phyloP scores from a whole-genome alignment of 2,113 vertebrate genomes.

The Alligator mississippiensis region DNA sequence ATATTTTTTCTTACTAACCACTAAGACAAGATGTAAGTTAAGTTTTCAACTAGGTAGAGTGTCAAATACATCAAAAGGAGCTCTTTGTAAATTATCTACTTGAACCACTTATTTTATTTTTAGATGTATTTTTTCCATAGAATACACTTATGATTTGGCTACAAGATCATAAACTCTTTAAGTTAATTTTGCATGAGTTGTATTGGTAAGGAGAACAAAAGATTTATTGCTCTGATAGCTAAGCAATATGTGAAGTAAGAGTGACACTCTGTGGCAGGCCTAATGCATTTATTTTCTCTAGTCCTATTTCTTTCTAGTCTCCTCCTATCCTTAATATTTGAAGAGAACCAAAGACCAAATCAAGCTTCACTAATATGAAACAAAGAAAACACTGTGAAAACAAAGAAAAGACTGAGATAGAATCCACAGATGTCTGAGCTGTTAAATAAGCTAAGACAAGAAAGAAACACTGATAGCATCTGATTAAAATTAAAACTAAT shows the following conservation, averaged over 20 bases:
- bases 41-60: not conserved
- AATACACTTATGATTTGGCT: not conserved
- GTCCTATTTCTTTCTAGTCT: not conserved
- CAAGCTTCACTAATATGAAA: constrained; percentile 16
- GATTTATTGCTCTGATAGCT: not conserved
- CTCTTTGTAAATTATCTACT: not conserved
- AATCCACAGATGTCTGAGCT: constrained; percentile 41
- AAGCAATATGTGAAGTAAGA: constrained; percentile 15
- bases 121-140: not conserved
- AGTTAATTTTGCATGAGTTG: not conserved
- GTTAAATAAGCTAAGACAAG: constrained; percentile 42
- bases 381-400: not conserved
- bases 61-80: not conserved
- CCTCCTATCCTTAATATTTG: not conserved
- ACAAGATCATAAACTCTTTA: not conserved
- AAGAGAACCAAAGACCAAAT: constrained; percentile 3
- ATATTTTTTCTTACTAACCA: not conserved
- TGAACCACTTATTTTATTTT: not conserved
- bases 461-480: constrained; percentile 40
- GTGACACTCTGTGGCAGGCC: constrained; percentile 75
- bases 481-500: constrained; percentile 53
- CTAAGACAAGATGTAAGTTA: not conserved
- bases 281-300: not conserved
- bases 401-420: constrained; percentile 4
- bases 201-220: not conserved